These are phyloP conservation scores for Leuciscus waleckii DNA, from an alignment of 2,797 vertebrate genomes.

Conservation along the genomic window DNA sequence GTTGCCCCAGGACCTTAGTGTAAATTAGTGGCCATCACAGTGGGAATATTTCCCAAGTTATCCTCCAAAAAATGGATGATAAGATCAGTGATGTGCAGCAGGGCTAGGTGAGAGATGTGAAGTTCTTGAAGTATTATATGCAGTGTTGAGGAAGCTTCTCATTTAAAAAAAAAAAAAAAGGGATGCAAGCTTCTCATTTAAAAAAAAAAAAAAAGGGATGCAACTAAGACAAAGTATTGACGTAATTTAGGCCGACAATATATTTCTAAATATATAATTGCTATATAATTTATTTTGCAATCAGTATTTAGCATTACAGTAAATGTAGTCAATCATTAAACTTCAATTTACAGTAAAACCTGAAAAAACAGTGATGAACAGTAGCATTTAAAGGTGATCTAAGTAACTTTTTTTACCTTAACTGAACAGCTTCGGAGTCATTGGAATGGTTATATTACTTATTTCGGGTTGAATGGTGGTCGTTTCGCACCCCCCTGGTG, in stretches of 20 bases:
- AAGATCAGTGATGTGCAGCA: conserved; percentile 67
- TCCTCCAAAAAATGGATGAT: conserved; percentile 68
- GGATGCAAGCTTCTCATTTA: background rate
- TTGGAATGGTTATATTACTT: no score
- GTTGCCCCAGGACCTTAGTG: conserved; percentile 50
- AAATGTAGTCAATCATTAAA: background rate
- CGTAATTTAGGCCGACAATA: background rate
- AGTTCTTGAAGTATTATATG: background rate
- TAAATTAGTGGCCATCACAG: conserved; percentile 64
- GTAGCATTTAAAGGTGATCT: no score
- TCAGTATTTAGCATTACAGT: background rate
- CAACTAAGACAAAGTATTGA: background rate
- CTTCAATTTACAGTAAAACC: background rate
- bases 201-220: background rate
- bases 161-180: background rate
- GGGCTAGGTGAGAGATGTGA: background rate
- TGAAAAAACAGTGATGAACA: no score
- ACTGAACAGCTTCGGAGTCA: no score
- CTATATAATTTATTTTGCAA: background rate
- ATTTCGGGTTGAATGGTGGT: no score
- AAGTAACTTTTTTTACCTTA: no score
- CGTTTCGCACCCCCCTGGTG: no score
- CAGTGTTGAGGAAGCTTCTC: background rate
- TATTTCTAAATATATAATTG: background rate
- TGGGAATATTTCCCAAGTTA: conserved; percentile 63